A percentile compares a stretch with the other conserved stretches of the same genome.
Conservation (phyloP, 2,888 invertebrate species). For the Drosophila peninsularis region DNA sequence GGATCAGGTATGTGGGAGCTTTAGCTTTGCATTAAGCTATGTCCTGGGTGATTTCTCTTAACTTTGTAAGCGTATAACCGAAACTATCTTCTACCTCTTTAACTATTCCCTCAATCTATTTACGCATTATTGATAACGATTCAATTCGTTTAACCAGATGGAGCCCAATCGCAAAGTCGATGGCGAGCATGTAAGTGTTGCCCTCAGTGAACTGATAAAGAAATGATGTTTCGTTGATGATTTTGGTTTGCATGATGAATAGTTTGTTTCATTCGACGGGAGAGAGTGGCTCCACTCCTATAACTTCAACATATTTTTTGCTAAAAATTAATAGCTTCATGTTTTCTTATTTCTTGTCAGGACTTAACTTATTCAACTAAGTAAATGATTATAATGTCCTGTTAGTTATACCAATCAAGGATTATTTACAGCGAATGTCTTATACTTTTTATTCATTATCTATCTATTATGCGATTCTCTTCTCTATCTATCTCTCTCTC, state of each 20-base stretch:
- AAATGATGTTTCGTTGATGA: slow-evolving; percentile 5
- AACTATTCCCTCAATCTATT: slow-evolving; percentile 26
- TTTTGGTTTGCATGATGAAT: slow-evolving; percentile 26
- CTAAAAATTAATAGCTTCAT: too few relatives aligned
- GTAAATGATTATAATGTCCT: background rate
- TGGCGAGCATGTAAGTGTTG: slow-evolving; percentile 91
- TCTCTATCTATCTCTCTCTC: background rate
- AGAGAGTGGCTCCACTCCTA: background rate
- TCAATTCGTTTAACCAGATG: slow-evolving; percentile 86
- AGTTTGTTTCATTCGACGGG: background rate
- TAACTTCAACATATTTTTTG: too few relatives aligned
- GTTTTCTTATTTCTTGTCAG: too few relatives aligned
- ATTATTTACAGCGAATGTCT: background rate
- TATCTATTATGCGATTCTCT: background rate
- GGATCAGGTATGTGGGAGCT: slow-evolving; percentile 90
- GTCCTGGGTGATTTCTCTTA: background rate
- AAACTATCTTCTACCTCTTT: slow-evolving; percentile 26
- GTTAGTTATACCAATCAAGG: background rate
- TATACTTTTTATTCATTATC: background rate
- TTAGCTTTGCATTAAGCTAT: background rate
- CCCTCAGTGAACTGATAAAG: slow-evolving; percentile 8
- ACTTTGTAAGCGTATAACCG: slow-evolving; percentile 15
- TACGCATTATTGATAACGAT: slow-evolving; percentile 32
- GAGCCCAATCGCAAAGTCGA: slow-evolving; percentile 93
- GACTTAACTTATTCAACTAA: background rate